Evolutionary conservation across 2,888 invertebrate species (phyloP), one percentile per base, ranked within the genome.

Genomic region (Villa cingulata): DNA sequence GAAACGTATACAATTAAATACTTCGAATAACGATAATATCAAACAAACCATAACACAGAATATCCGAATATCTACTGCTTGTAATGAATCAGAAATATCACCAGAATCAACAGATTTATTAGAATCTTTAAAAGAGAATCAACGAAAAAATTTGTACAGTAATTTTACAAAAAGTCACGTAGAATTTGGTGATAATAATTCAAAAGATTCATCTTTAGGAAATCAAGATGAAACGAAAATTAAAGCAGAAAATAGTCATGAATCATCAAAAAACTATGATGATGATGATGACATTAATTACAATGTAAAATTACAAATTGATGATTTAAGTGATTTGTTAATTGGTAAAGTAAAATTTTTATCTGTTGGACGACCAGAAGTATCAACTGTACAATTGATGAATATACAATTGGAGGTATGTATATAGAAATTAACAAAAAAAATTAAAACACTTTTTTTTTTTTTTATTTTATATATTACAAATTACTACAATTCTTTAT

Each of bases 331-430:
- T 41, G 66, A 65, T 29, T 63, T 72, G 9, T 69, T 78, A 43
- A 68, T 67, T 51, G 76, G 76, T 54, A 79, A 79, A 59, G 63
- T 78, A 37, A 70, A 65, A 51, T 79, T 77, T 61, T 61, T 79
- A 45, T 72, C 73, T 20, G 76, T 76, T 56, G 76, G 74, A 6
- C 72, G 73, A 54, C 70, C 71, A 14, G 62, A 67, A 20, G 71
- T 74, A 17, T 73, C 75, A 39, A 72, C 77, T 6, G 76, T 78
- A 38, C 77, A 77, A 67, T 62, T 71, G 27, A 75, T 79, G 73
- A 65, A 72, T 39, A 75, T 78, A 56, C 78, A 79, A 64, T 66
- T 78, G 54, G 75, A 78, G 65, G 79, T 77, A 58, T 59, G 58
- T 57, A 42, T 18, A 41, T n/a, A n/a, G n/a, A n/a, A n/a, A n/a